Base-by-base conservation (phyloP, 2,113 vertebrate species). In the Aviceda subcristata region DNA sequence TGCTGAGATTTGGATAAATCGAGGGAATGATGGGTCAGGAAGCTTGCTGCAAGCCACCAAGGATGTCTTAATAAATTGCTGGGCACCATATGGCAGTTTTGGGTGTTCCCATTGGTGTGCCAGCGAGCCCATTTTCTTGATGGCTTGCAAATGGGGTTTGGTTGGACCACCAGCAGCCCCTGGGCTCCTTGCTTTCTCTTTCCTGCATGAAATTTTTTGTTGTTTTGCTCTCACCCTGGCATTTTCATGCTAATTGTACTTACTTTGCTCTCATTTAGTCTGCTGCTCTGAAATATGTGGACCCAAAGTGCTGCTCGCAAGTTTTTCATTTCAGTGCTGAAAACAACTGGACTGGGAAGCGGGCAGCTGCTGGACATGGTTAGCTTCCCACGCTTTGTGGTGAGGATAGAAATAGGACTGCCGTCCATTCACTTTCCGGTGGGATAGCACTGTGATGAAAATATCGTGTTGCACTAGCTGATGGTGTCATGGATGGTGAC, bases 361-460 rank as follows among this genome's bases (percentile, higher is more conserved):
- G 0, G 6, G 38, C 55, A 32, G 41, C 72, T 53, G 66, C 34
- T 21, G 72, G 71, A 7, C 10, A 9, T 11, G 64, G 34, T 26
- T 14, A 20, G 24, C 46, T 21, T 34, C 71, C 71, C 62, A n/a
- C 12, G 7, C 39, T 5, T 22, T 46, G 53, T 46, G 62, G 46
- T 60, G 55, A 55, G 39, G 55, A 13, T 39, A 24, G 63, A 55
- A 90, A 56, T 26, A 55, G 63, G 63, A 15, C 39, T 7, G 13
- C 10, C 0, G 5, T 18, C 12, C 14, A 1, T 26, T 15, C 6
- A 22, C 26, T 64, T 78, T 50, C 64, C 34, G 0, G 21, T 12
- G 76, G 92, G 81, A 66, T 30, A 5, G 15, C 34, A 2, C 53
- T 4, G 15, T 2, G 39, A 16, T 48, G 72, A 24, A 38, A 41